Conservation (phyloP, 2,888 invertebrate genomes). For the Troides aeacus region DNA sequence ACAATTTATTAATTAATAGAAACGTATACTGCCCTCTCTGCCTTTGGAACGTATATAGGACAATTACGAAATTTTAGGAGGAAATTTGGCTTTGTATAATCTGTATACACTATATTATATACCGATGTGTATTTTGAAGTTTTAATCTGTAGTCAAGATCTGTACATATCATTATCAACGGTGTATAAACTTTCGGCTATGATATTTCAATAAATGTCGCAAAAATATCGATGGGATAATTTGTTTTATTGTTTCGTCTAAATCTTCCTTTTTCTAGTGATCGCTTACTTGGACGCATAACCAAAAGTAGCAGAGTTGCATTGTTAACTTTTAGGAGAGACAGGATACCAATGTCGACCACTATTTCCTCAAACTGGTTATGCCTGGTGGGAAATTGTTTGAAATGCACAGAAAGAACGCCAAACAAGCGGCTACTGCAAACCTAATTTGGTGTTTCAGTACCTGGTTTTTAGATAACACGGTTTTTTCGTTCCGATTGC, state of each 20-base stretch:
- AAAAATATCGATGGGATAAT: conserved; percentile 8
- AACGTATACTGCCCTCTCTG: conserved; percentile 23
- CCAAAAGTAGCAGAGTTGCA: too few relatives aligned
- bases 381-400: too few relatives aligned
- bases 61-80: conserved; percentile 3
- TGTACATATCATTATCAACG: conserved; percentile 27
- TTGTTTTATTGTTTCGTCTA: conserved; percentile 12
- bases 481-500: too few relatives aligned
- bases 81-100: conserved; percentile 24
- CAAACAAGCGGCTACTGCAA: too few relatives aligned
- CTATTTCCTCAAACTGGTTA: too few relatives aligned
- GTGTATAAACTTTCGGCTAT: conserved; percentile 27
- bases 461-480: too few relatives aligned
- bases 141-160: conserved; percentile 16
- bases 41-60: conserved; percentile 16
- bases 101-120: conserved; percentile 22
- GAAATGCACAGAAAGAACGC: too few relatives aligned
- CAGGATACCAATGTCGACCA: too few relatives aligned
- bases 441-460: too few relatives aligned
- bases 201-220: conserved; percentile 29
- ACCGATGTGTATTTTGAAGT: conserved; percentile 18
- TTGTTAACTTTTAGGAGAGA: too few relatives aligned
- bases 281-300: too few relatives aligned
- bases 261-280: background rate
- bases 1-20: conserved; percentile 13